Percentiles rank a stretch among this genome's conserved stretches.
Conservation (phyloP, 2,113 vertebrate species). For the Callospermophilus lateralis region DNA sequence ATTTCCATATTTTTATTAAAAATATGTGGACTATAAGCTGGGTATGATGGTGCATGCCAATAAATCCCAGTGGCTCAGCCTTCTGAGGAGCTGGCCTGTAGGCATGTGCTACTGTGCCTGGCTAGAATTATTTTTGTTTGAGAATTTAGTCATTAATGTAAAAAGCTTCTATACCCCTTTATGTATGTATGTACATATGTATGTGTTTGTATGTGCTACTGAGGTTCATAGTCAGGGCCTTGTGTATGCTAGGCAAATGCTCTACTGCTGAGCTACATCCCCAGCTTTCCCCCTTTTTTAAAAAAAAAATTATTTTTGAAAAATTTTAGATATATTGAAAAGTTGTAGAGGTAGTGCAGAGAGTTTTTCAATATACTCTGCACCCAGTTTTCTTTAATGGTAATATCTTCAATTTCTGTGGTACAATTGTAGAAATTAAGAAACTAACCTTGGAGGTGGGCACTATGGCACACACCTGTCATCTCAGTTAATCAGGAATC, state of each 20-base stretch:
- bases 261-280: neutral
- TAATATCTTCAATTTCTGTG: conserved; percentile 6
- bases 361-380: neutral
- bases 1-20: neutral
- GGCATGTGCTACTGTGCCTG: too few relatives aligned
- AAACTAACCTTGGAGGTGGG: neutral
- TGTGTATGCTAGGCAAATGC: too few relatives aligned
- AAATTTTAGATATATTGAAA: conserved; percentile 6
- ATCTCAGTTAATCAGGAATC: too few relatives aligned
- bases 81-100: too few relatives aligned
- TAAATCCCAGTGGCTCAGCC: neutral
- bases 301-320: neutral
- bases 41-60: neutral
- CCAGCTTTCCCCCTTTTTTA: neutral
- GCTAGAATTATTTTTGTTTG: neutral
- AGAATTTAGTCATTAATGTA: conserved; percentile 18
- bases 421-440: neutral
- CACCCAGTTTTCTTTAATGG: neutral
- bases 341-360: neutral
- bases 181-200: neutral
- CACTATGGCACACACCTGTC: too few relatives aligned
- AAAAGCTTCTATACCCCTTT: neutral
- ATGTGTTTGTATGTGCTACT: neutral
- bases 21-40: neutral
- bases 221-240: too few relatives aligned